These are phyloP conservation scores for Gila robusta DNA, from an alignment of 2,797 vertebrate species.

Conservation along the genomic window DNA sequence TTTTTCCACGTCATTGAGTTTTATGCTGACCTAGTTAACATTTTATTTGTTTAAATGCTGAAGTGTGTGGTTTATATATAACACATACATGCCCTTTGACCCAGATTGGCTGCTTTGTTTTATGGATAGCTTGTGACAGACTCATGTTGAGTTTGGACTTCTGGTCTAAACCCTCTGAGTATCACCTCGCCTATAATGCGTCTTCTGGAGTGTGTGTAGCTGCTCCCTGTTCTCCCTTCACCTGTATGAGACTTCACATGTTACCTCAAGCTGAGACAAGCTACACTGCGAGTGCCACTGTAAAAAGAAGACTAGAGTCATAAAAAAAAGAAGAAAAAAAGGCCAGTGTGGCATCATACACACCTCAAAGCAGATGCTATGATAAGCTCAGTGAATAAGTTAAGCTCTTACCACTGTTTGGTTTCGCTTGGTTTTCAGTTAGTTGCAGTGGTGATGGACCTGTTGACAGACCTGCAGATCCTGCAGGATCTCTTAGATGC, in stretches of 20 bases:
- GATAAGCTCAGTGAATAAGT: background rate
- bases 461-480: constrained; percentile 92
- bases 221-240: background rate
- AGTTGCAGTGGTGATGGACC: constrained; percentile 95
- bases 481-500: constrained; percentile 94
- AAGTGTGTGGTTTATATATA: constrained; percentile 9
- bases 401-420: background rate
- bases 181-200: background rate
- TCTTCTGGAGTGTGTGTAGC: background rate
- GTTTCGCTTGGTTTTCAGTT: constrained; percentile 74
- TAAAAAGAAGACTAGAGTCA: background rate
- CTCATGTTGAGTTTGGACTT: background rate
- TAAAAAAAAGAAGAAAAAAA: background rate
- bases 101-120: background rate
- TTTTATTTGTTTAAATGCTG: background rate
- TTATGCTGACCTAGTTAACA: background rate
- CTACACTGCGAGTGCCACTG: background rate
- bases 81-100: background rate
- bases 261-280: constrained; percentile 17
- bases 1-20: background rate
- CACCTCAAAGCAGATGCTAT: background rate
- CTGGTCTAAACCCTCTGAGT: background rate
- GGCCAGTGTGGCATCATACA: background rate
- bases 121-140: background rate
- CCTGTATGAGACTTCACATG: background rate